phyloP scores from a whole-genome alignment of 1,140 invertebrate species.

The Daktulosphaira vitifoliae region DNA sequence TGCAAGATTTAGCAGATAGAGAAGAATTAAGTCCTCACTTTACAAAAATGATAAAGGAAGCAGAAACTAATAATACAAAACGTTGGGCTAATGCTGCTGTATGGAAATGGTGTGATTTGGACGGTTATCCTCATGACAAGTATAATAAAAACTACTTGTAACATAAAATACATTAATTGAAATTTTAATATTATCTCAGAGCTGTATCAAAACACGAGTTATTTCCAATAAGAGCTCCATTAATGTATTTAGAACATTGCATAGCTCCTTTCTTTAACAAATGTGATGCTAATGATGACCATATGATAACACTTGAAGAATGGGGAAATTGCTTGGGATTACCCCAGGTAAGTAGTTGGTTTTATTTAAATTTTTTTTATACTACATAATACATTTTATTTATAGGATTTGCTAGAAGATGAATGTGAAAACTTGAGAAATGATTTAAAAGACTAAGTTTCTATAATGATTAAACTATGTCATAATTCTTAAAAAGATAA shows the following conservation, averaged over 20 bases:
- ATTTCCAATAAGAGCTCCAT: slow-evolving; percentile 84
- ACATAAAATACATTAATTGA: background rate
- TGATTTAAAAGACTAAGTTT: no score
- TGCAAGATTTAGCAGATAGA: slow-evolving; percentile 85
- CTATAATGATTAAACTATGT: no score
- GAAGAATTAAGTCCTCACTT: slow-evolving; percentile 77
- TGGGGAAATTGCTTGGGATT: slow-evolving; percentile 87
- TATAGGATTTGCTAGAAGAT: no score
- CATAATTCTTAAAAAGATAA: no score
- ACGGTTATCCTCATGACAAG: slow-evolving; percentile 77
- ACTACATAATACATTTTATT: no score
- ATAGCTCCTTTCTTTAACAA: slow-evolving; percentile 89
- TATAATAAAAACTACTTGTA: slow-evolving; percentile 39
- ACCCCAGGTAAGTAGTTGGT: slow-evolving; percentile 52
- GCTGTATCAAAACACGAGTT: slow-evolving; percentile 84
- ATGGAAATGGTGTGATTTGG: slow-evolving; percentile 95
- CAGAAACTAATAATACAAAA: slow-evolving; percentile 71
- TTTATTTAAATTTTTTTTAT: no score
- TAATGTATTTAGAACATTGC: slow-evolving; percentile 87
- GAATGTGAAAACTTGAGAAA: no score
- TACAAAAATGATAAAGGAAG: slow-evolving; percentile 75
- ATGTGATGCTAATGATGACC: slow-evolving; percentile 78
- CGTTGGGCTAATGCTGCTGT: slow-evolving; percentile 85
- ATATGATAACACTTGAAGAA: slow-evolving; percentile 77
- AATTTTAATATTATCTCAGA: slow-evolving; percentile 42